Conservation (phyloP, 64 coral and sea anemone species). For the Cladopsammia gracilis region DNA sequence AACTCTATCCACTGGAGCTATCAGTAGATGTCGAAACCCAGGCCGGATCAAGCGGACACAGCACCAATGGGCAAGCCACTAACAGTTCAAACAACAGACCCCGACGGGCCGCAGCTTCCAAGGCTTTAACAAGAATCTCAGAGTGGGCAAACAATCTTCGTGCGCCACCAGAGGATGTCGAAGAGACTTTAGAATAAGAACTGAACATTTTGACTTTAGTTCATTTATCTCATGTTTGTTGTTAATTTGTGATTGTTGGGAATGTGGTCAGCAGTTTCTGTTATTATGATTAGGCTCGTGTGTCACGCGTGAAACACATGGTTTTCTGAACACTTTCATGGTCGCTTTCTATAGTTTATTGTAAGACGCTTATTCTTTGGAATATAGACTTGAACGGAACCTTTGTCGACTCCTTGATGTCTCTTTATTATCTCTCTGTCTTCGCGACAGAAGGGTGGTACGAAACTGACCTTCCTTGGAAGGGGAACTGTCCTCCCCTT, state of each 20-base stretch:
- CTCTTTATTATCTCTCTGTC: background rate
- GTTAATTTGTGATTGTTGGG: background rate
- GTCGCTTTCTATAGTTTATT: background rate
- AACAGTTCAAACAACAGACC: background rate
- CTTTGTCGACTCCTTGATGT: background rate
- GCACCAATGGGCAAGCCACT: background rate
- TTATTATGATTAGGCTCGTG: background rate
- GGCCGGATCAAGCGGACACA: background rate
- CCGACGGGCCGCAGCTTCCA: slow-evolving; percentile 5
- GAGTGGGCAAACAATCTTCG: slow-evolving; percentile 27
- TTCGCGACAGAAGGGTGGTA: slow-evolving; percentile 47
- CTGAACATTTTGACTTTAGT: background rate
- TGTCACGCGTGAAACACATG: background rate
- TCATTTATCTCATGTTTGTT: background rate
- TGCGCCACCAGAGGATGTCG: slow-evolving; percentile 56
- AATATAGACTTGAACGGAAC: background rate
- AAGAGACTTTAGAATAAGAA: slow-evolving; percentile 25
- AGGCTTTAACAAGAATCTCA: slow-evolving; percentile 2
- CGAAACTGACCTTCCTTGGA: too few relatives aligned
- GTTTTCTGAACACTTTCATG: background rate
- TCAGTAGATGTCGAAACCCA: background rate
- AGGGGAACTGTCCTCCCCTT: background rate
- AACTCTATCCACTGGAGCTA: slow-evolving; percentile 52
- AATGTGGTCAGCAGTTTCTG: slow-evolving; percentile 23
- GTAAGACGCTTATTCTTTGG: background rate